Percentiles rank a stretch among this genome's conserved stretches.
These are phyloP conservation scores for Villa cingulata DNA, from an alignment of 2,888 invertebrate species.

Conservation along the genomic window DNA sequence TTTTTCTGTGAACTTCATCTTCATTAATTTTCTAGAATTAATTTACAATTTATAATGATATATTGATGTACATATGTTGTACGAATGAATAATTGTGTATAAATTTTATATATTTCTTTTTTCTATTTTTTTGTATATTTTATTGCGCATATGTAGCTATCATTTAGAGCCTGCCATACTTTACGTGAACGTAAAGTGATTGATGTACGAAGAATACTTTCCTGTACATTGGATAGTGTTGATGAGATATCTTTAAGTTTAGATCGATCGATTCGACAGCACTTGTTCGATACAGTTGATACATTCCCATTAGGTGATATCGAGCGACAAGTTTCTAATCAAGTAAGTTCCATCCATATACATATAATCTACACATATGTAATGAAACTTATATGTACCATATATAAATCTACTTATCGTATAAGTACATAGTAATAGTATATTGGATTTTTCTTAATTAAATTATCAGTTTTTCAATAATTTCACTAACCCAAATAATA, in stretches of 20 bases:
- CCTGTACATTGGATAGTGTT: slow-evolving; percentile 35
- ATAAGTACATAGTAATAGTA: not conserved
- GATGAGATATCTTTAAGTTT: slow-evolving; percentile 37
- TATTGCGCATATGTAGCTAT: too few relatives aligned
- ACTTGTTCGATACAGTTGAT: slow-evolving; percentile 56
- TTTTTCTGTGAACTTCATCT: too few relatives aligned
- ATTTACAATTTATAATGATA: too few relatives aligned
- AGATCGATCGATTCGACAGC: slow-evolving; percentile 45
- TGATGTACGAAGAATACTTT: slow-evolving; percentile 53
- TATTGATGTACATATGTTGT: too few relatives aligned
- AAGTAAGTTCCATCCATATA: slow-evolving; percentile 32
- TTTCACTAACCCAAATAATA: slow-evolving; percentile 7
- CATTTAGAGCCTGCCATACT: slow-evolving; percentile 57
- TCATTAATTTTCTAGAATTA: too few relatives aligned
- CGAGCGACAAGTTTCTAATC: slow-evolving; percentile 50
- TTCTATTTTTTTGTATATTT: slow-evolving; percentile 11
- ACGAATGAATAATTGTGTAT: not conserved
- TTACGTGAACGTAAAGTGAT: slow-evolving; percentile 58
- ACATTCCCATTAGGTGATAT: slow-evolving; percentile 55
- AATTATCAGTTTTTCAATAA: not conserved
- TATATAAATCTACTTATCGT: not conserved
- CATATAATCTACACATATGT: not conserved
- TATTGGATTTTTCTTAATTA: not conserved
- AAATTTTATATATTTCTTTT: too few relatives aligned
- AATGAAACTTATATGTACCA: too few relatives aligned